Conservation (phyloP, 2,888 invertebrate species). For the Trilocha varians region DNA sequence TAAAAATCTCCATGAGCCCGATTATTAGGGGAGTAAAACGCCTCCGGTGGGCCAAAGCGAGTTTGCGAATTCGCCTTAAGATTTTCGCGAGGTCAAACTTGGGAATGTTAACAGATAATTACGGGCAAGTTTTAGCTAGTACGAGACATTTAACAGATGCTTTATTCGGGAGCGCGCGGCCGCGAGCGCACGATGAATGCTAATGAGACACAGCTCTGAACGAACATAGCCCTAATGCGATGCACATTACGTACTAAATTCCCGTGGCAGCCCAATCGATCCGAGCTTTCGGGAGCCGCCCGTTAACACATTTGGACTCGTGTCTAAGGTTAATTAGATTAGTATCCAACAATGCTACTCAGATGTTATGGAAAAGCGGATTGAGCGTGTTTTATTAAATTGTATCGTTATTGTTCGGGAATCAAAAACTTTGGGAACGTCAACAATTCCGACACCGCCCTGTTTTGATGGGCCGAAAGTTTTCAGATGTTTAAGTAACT, state of each 20-base stretch:
- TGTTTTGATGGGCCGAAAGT: not conserved
- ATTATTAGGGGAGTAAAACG: conserved; percentile 69
- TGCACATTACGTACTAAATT: conserved; percentile 34
- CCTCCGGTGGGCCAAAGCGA: conserved; percentile 53
- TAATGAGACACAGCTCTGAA: conserved; percentile 48
- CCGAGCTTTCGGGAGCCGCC: conserved; percentile 48
- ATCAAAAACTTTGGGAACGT: not conserved
- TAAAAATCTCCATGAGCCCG: conserved; percentile 68
- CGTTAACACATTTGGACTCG: conserved; percentile 70
- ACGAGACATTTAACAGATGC: conserved; percentile 74
- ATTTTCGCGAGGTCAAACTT: conserved; percentile 71
- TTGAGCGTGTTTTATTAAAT: conserved; percentile 20
- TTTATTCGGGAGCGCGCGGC: conserved; percentile 66
- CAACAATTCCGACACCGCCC: not conserved
- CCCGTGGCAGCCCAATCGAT: conserved; percentile 20
- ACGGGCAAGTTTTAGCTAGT: conserved; percentile 68
- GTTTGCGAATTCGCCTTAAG: conserved; percentile 54
- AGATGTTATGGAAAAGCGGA: conserved; percentile 47
- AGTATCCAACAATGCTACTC: conserved; percentile 54
- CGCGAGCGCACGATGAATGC: conserved; percentile 69
- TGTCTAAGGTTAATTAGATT: conserved; percentile 71
- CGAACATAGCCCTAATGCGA: conserved; percentile 39
- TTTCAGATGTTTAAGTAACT: not conserved
- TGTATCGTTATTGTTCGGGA: conserved; percentile 3
- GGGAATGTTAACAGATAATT: conserved; percentile 73